Evolutionary conservation across 2,113 vertebrate genomes (phyloP).

Genomic region (Spea bombifrons): DNA sequence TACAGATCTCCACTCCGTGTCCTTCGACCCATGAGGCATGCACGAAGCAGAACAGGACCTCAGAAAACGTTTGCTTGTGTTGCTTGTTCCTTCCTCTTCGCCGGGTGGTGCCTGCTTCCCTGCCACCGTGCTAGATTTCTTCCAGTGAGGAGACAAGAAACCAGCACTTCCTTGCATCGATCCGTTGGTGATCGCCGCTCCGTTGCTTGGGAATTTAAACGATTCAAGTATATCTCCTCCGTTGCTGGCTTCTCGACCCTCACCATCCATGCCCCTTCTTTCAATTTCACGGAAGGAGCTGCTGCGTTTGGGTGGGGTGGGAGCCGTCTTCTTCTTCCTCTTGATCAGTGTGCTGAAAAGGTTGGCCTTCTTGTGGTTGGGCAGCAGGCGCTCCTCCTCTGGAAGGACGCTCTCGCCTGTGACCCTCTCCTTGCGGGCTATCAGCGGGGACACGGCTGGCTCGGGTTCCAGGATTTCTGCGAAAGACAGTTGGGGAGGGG

Average conservation of each 20-base stretch:
- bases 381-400: slow-evolving; percentile 87
- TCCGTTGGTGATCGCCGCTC: slow-evolving; percentile 76
- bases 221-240: slow-evolving; percentile 66
- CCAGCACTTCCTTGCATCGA: slow-evolving; percentile 68
- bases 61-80: slow-evolving; percentile 83
- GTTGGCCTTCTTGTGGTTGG: slow-evolving; percentile 85
- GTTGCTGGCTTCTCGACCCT: slow-evolving; percentile 68
- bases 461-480: slow-evolving; percentile 80
- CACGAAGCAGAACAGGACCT: slow-evolving; percentile 86
- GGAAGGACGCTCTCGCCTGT: slow-evolving; percentile 72
- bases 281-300: slow-evolving; percentile 92
- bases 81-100: slow-evolving; percentile 76
- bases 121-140: slow-evolving; percentile 72
- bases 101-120: slow-evolving; percentile 63
- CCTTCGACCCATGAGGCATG: slow-evolving; percentile 71
- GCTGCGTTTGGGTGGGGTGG: slow-evolving; percentile 88
- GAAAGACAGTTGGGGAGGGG: slow-evolving; percentile 16
- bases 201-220: slow-evolving; percentile 68
- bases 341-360: slow-evolving; percentile 89
- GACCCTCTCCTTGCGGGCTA: slow-evolving; percentile 84
- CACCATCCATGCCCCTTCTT: slow-evolving; percentile 54
- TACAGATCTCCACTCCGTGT: slow-evolving; percentile 83
- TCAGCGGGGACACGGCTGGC: slow-evolving; percentile 78
- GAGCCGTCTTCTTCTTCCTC: slow-evolving; percentile 94
- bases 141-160: slow-evolving; percentile 75